Evolutionary conservation across 64 coral and sea anemone genomes (phyloP), one percentile per base, ranked within the genome.

Genomic region (Porites australiensis): DNA sequence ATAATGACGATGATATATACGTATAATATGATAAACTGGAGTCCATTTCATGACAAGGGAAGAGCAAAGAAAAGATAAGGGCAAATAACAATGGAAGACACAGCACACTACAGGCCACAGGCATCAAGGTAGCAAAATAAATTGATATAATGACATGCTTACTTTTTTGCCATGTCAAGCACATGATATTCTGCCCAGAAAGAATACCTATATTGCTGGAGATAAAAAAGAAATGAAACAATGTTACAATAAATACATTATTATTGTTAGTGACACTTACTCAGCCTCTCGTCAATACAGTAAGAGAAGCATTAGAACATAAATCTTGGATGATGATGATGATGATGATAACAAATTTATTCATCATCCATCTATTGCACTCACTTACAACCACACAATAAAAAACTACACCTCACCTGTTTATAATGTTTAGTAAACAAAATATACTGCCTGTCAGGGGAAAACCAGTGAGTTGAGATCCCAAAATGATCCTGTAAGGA

Each of bases 131-230:
- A 64, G 8, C 13, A 64, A 64, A 18, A 0, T 18, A 64, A 12
- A 74, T 37, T 1, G 13, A 0, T 44, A 37, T 3, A 74, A 12
- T 12, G 14, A 16, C 13, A 60, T 84, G 52, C 81, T 13, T 84
- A 84, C 81, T 22, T 22, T 2, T 5, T 84, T 10, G 20, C 7
- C 0, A 68, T 20, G 18, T 84, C 63, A 68, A 68, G 69, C 3
- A 69, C 45, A 68, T 84, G n/a, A 68, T 84, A 84, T 63, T 84
- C 61, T 22, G 81, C 81, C 19, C 47, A 84, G 64, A 68, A 84
- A 8, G 81, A 84, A 84, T 84, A 84, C 20, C 81, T 84, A 67
- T 84, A 84, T 84, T 84, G 81, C 81, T 84, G 47, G 18, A 47
- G 69, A 65, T 10, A 68, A 51, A 46, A 84, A 64, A n/a, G 65